phyloP scores from a whole-genome alignment of 2,797 vertebrate genomes.

The Falco columbarius region DNA sequence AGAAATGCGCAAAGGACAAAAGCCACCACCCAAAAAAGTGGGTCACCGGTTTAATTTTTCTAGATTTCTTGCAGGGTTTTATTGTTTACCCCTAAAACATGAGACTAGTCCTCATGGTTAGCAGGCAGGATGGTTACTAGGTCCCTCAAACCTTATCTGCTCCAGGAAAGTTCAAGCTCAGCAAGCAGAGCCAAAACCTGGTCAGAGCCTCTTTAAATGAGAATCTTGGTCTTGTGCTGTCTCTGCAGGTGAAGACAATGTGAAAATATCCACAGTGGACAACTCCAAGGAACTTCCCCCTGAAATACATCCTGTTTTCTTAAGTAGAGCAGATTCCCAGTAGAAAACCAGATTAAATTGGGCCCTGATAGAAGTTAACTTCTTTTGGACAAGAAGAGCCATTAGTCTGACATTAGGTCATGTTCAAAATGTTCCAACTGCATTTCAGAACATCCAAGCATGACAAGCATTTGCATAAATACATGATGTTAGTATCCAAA shows the following conservation, averaged over 20 bases:
- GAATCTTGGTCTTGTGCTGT: neutral
- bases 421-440: neutral
- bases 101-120: neutral
- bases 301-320: neutral
- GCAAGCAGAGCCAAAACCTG: neutral
- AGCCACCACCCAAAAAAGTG: accelerated
- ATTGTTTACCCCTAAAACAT: neutral
- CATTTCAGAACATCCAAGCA: neutral
- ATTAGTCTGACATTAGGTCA: neutral
- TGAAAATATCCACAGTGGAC: neutral
- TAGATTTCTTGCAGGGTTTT: neutral
- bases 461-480: neutral
- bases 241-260: neutral
- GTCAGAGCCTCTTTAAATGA: neutral
- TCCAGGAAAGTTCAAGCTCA: neutral
- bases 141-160: neutral
- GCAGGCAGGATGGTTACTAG: neutral
- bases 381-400: neutral
- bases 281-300: neutral
- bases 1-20: neutral
- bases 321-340: neutral
- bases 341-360: neutral
- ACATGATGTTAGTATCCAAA: neutral
- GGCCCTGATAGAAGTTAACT: neutral
- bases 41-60: neutral